Evolutionary conservation across 2,888 invertebrate species (phyloP).

Genomic region (Agrotis puta): DNA sequence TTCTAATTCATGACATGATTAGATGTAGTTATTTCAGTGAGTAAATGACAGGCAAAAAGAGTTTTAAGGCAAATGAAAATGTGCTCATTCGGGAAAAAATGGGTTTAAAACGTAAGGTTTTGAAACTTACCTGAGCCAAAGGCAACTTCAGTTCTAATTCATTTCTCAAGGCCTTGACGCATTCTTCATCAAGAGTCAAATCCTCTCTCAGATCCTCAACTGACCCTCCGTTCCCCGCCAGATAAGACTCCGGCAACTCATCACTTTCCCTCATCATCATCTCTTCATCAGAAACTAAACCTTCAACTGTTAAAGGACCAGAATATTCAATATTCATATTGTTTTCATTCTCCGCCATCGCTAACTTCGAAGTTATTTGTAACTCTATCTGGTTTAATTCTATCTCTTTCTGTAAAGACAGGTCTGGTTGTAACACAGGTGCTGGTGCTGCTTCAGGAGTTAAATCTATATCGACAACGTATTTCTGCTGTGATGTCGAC

Average conservation of each 20-base stretch:
- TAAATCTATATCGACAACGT: conserved; percentile 83
- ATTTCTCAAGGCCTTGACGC: conserved; percentile 93
- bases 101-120: not conserved
- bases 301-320: conserved; percentile 83
- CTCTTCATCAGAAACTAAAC: conserved; percentile 76
- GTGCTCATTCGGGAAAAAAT: not conserved
- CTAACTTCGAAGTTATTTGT: conserved; percentile 86
- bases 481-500: conserved; percentile 83
- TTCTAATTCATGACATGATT: not conserved
- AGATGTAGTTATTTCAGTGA: too few relatives aligned
- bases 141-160: conserved; percentile 94
- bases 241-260: conserved; percentile 77
- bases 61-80: not conserved
- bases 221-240: conserved; percentile 89
- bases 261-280: conserved; percentile 74
- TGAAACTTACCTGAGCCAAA: conserved; percentile 90
- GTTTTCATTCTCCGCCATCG: conserved; percentile 90
- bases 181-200: conserved; percentile 93
- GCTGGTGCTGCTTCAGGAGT: conserved; percentile 64
- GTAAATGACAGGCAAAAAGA: not conserved
- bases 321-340: conserved; percentile 89
- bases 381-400: conserved; percentile 86
- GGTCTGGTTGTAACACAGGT: conserved; percentile 63
- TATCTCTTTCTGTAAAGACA: conserved; percentile 75
- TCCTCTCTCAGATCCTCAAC: conserved; percentile 90